Evolutionary conservation across 2,888 invertebrate genomes (phyloP).

Genomic region (Nymphalis polychloros): DNA sequence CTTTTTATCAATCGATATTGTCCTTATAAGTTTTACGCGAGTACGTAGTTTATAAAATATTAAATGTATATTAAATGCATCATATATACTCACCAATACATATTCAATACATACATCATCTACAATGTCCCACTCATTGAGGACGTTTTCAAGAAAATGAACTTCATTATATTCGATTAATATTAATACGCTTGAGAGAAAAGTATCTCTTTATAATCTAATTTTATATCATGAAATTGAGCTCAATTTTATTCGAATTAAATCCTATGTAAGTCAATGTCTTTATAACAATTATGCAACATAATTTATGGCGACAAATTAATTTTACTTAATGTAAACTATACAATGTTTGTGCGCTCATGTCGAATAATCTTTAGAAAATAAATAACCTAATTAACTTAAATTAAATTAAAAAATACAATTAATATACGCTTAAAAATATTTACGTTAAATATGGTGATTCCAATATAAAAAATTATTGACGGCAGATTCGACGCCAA

Average conservation of each 20-base stretch:
- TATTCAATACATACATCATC: constrained; percentile 58
- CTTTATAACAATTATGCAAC: constrained; percentile 51
- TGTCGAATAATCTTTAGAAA: constrained; percentile 71
- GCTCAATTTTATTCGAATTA: constrained; percentile 78
- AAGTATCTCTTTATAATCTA: constrained; percentile 72
- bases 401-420: constrained; percentile 56
- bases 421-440: constrained; percentile 41
- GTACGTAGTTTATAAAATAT: constrained; percentile 78
- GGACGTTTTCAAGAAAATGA: constrained; percentile 74
- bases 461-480: constrained; percentile 74
- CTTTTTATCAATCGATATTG: constrained; percentile 73
- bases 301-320: constrained; percentile 54
- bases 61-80: constrained; percentile 69
- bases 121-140: constrained; percentile 72
- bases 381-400: constrained; percentile 55
- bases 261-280: constrained; percentile 54
- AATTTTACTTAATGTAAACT: constrained; percentile 61
- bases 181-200: constrained; percentile 44
- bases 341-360: constrained; percentile 79
- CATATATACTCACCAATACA: constrained; percentile 50
- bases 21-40: constrained; percentile 80
- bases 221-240: constrained; percentile 69
- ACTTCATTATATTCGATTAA: constrained; percentile 47
- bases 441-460: constrained; percentile 59
- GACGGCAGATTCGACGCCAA: constrained; percentile 65